Evolutionary conservation across 2,113 vertebrate genomes (phyloP).

Genomic region (Empidonax traillii): DNA sequence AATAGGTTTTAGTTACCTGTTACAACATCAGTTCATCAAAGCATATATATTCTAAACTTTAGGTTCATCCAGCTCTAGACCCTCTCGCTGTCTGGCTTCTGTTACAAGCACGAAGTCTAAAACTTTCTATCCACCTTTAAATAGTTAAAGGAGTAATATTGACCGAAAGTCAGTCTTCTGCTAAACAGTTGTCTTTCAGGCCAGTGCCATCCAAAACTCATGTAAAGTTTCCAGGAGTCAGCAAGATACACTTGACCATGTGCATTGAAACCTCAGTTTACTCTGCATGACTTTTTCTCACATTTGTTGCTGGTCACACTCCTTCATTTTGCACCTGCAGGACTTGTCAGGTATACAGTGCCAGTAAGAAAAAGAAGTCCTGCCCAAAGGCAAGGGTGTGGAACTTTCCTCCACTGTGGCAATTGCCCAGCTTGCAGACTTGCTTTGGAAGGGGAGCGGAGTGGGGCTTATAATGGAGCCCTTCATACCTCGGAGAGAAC

Average conservation of each 20-base stretch:
- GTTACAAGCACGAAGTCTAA: not conserved
- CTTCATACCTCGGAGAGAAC: conserved; percentile 22
- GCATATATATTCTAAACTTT: not conserved
- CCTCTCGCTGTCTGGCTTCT: not conserved
- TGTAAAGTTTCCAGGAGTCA: not conserved
- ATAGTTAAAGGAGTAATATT: not conserved
- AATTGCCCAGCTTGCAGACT: not conserved
- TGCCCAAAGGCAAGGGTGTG: not conserved
- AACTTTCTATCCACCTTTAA: not conserved
- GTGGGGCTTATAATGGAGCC: not conserved
- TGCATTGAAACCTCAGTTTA: not conserved
- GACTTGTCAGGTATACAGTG: not conserved
- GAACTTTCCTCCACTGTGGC: not conserved
- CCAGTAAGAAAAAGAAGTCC: not conserved
- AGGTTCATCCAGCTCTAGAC: not conserved
- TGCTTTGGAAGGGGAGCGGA: not conserved
- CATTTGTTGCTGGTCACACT: not conserved
- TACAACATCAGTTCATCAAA: not conserved
- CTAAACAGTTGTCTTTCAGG: not conserved
- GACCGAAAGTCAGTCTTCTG: not conserved
- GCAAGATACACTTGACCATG: not conserved
- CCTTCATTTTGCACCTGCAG: not conserved
- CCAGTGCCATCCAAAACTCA: not conserved
- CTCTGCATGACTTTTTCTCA: not conserved
- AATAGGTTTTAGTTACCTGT: not conserved